Evolutionary conservation across 1,140 invertebrate species (phyloP).

Genomic region (Hylyphantes graminicola): DNA sequence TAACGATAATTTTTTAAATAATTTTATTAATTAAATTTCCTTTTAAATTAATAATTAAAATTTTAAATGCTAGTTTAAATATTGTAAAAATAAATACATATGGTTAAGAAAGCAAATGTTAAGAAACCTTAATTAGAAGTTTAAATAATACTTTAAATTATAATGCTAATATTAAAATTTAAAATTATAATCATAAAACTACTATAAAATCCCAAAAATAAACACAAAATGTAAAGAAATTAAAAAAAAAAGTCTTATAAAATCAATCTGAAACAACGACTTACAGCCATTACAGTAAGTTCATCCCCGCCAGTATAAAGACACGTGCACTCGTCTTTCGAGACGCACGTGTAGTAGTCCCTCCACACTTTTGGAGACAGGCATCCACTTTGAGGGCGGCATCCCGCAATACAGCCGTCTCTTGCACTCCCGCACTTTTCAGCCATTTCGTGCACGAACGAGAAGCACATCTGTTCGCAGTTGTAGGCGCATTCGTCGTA

Average conservation of each 20-base stretch:
- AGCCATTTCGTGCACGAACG: conserved; percentile 68
- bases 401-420: conserved; percentile 71
- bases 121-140: too few species aligned
- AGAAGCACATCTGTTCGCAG: conserved; percentile 74
- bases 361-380: conserved; percentile 73
- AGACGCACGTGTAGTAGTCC: conserved; percentile 77
- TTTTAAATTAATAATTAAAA: too few species aligned
- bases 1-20: too few species aligned
- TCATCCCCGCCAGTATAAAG: background rate
- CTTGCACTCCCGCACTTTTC: conserved; percentile 66
- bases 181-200: too few species aligned
- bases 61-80: too few species aligned
- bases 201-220: too few species aligned
- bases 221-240: too few species aligned
- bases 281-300: background rate
- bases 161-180: too few species aligned
- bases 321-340: conserved; percentile 65
- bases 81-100: too few species aligned
- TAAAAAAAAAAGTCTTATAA: background rate
- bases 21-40: too few species aligned
- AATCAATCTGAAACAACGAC: background rate
- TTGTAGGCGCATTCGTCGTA: conserved; percentile 74
- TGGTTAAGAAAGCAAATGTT: too few species aligned
- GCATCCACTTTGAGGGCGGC: conserved; percentile 65
- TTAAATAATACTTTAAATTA: too few species aligned